Percentiles rank a stretch among this genome's conserved stretches.
Evolutionary conservation across 1,140 invertebrate genomes (phyloP).

Genomic region (Idris sp.): DNA sequence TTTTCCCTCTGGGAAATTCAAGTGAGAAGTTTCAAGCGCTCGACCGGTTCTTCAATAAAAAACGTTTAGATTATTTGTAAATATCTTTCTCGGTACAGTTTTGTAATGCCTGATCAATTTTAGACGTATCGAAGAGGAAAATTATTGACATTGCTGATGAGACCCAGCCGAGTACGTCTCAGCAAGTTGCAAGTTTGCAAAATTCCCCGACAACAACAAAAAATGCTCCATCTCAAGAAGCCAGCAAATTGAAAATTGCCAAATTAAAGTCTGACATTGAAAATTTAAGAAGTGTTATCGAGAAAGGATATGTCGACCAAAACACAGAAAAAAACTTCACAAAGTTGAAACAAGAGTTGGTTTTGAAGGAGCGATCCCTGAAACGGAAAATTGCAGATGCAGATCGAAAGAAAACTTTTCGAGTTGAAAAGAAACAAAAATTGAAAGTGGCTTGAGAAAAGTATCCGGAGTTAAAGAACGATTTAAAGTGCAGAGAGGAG

Average conservation of each 20-base stretch:
- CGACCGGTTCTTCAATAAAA: too few species aligned
- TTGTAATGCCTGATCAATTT: constrained; percentile 1
- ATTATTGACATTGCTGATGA: constrained; percentile 7
- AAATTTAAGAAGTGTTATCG: constrained; percentile 14
- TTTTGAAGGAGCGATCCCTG: constrained; percentile 4
- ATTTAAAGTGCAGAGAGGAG: constrained; percentile 15
- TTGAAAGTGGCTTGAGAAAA: constrained; percentile 12
- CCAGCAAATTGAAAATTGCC: constrained; percentile 6
- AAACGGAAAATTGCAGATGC: constrained; percentile 29
- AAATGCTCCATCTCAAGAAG: constrained; percentile 19
- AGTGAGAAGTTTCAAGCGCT: too few species aligned
- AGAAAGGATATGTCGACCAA: constrained; percentile 19
- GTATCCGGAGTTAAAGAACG: constrained; percentile 19
- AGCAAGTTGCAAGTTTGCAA: constrained; percentile 10
- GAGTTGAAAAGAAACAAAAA: constrained; percentile 24
- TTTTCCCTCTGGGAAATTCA: too few species aligned
- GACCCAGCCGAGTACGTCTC: constrained; percentile 1
- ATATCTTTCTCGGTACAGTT: not conserved
- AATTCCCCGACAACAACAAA: constrained; percentile 2
- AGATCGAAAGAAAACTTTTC: constrained; percentile 12
- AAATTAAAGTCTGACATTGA: constrained; percentile 18
- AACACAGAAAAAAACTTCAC: constrained; percentile 8
- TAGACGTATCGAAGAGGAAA: not conserved
- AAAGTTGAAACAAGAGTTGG: constrained; percentile 16
- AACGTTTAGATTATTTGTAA: constrained; percentile 4